These are phyloP conservation scores for Lasioglossum lativentre DNA, from an alignment of 2,888 invertebrate genomes.

Conservation along the genomic window DNA sequence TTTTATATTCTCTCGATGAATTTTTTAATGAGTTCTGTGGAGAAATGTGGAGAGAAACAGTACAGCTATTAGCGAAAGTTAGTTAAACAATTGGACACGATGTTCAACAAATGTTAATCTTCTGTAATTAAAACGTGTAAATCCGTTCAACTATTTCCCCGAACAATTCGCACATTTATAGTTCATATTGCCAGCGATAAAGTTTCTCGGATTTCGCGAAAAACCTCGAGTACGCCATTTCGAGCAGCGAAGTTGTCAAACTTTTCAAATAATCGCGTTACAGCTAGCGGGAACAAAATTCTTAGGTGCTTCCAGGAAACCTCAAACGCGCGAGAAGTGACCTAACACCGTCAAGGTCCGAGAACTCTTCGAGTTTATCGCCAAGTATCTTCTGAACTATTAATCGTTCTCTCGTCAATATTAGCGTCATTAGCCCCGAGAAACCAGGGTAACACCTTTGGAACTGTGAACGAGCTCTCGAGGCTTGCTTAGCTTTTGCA, in stretches of 20 bases:
- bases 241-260: not conserved
- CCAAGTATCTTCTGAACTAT: not conserved
- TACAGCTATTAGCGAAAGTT: not conserved
- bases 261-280: slow-evolving; percentile 3
- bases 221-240: not conserved
- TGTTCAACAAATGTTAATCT: not conserved
- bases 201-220: not conserved
- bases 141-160: not conserved
- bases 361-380: not conserved
- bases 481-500: slow-evolving; percentile 3
- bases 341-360: not conserved
- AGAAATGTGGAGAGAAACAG: not conserved
- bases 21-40: too few relatives aligned
- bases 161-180: not conserved
- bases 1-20: too few relatives aligned
- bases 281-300: not conserved
- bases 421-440: not conserved
- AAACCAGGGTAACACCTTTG: slow-evolving; percentile 11
- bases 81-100: not conserved
- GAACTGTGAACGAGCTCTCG: not conserved
- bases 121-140: not conserved
- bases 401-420: not conserved
- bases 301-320: not conserved
- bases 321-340: not conserved
- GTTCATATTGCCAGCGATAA: not conserved